Evolutionary conservation across 2,113 vertebrate species (phyloP), one percentile per base, ranked within the genome.

Genomic region (Alces alces): DNA sequence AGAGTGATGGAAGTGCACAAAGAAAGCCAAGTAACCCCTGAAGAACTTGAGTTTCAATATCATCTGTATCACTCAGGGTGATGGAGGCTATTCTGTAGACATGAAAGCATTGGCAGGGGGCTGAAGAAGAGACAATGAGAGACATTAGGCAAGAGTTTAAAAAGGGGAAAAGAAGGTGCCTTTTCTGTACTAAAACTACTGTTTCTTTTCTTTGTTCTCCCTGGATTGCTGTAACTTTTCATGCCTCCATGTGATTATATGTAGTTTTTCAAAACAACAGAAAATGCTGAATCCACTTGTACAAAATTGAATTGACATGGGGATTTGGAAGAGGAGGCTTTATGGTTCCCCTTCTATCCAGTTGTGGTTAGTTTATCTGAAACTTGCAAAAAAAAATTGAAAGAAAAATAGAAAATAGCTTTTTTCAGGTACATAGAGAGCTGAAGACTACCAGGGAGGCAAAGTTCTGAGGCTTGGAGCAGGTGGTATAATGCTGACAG

Each of bases 1-100:
- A 96, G 87, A 96, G 66, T 91, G 92, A 92, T 91, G 95, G 85
- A 90, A 96, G 36, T 95, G 86, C 92, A 96, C 66, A 95, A 98
- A 96, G 95, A 95, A 97, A 98, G 95, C 93, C 92, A 97, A 96
- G 80, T 88, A 93, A 97, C 73, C 92, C 82, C 78, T 76, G 89
- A 98, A 98, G 97, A 96, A 95, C 80, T 83, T 61, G 78, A 93
- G 89, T 92, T 96, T 96, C 82, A 70, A 21, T 96, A 94, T 96
- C 87, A 79, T 87, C 58, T 21, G 9, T 82, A 97, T 95, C 91
- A 93, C 80, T 97, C 64, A 92, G 79, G 50, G 60, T 96, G 78
- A 95, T 58, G 57, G 92, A 95, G 94, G 94, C 93, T 50, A 94
- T 95, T 98, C 78, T 93, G 52, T 83, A 97, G 66, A 96, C 88